Evolutionary conservation across 2,888 invertebrate genomes (phyloP).

Genomic region (Miltochrista miniata): DNA sequence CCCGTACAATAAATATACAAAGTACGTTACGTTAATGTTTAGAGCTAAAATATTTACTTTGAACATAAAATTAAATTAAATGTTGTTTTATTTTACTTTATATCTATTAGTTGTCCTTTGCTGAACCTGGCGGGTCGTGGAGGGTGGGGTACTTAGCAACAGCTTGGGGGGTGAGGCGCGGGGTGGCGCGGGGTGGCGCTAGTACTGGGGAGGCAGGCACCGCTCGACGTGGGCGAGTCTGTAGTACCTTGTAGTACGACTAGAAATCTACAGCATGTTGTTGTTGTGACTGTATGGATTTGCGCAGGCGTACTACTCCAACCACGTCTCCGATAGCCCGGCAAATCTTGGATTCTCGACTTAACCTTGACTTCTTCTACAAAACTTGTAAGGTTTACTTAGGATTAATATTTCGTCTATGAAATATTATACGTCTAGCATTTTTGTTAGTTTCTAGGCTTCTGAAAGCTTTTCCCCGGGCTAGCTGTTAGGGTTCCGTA

Average conservation of each 20-base stretch:
- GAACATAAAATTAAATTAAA: too few relatives aligned
- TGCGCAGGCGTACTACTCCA: conserved; percentile 69
- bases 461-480: too few relatives aligned
- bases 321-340: conserved; percentile 40
- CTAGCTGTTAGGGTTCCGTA: too few relatives aligned
- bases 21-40: too few relatives aligned
- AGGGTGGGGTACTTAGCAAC: conserved; percentile 66
- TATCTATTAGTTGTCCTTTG: conserved; percentile 49
- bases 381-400: conserved; percentile 48
- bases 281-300: conserved; percentile 75
- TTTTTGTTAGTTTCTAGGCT: too few relatives aligned
- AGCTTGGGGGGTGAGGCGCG: conserved; percentile 37
- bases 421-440: not conserved
- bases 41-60: too few relatives aligned
- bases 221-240: conserved; percentile 80
- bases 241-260: conserved; percentile 80
- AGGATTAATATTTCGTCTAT: conserved; percentile 37
- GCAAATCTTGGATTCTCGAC: conserved; percentile 36
- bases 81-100: too few relatives aligned
- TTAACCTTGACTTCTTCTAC: conserved; percentile 66
- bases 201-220: conserved; percentile 39
- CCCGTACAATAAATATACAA: too few relatives aligned
- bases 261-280: conserved; percentile 67
- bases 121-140: conserved; percentile 36
- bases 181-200: conserved; percentile 27